These are phyloP conservation scores for Graphium colonna DNA, from an alignment of 2,888 invertebrate genomes.

Conservation along the genomic window DNA sequence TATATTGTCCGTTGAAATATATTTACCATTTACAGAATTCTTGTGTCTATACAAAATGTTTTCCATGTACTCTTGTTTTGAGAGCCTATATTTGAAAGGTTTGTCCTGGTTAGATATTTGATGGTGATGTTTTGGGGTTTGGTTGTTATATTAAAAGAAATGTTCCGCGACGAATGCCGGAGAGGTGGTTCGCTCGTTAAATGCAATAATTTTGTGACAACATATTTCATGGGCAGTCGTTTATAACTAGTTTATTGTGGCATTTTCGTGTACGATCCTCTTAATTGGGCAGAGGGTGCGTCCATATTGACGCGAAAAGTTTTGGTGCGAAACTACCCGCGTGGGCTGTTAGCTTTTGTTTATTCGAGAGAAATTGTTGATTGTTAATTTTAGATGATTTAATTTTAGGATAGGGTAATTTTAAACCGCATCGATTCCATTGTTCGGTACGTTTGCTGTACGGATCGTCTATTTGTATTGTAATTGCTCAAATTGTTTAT, in stretches of 20 bases:
- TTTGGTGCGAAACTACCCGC: too few relatives aligned
- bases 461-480: conserved; percentile 3
- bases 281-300: too few relatives aligned
- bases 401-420: conserved; percentile 5
- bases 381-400: conserved; percentile 1
- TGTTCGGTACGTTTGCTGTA: not conserved
- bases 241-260: conserved; percentile 54
- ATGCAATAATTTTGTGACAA: conserved; percentile 64
- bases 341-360: not conserved
- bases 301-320: too few relatives aligned
- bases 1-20: conserved; percentile 81
- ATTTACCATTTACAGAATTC: conserved; percentile 81
- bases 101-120: conserved; percentile 50
- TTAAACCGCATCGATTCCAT: conserved; percentile 10
- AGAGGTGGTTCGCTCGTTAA: not conserved
- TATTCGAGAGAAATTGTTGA: not conserved
- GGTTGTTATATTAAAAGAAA: conserved; percentile 39
- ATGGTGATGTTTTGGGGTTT: conserved; percentile 42
- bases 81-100: conserved; percentile 77
- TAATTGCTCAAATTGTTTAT: conserved; percentile 14
- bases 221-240: conserved; percentile 52
- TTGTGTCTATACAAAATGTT: conserved; percentile 80
- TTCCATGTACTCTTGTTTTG: conserved; percentile 81
- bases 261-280: conserved; percentile 67
- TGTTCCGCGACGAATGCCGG: conserved; percentile 24